These are phyloP conservation scores for Albula goreensis DNA, from an alignment of 2,113 vertebrate species.

Conservation along the genomic window DNA sequence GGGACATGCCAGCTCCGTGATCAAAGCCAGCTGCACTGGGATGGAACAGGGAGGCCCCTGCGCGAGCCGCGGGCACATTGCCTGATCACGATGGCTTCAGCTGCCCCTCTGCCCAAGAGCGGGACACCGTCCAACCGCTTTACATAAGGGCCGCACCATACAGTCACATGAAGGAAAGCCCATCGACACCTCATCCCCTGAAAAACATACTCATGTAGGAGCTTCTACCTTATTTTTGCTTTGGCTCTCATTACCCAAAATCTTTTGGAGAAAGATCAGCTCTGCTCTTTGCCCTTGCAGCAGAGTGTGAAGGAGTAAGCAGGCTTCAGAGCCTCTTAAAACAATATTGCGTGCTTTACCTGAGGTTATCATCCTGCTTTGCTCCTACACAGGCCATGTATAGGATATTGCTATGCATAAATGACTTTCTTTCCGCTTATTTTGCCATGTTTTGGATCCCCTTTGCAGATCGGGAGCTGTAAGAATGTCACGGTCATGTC, in stretches of 20 bases:
- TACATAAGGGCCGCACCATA: neutral
- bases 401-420: neutral
- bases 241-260: neutral
- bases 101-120: constrained; percentile 3
- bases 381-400: neutral
- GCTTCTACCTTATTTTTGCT: neutral
- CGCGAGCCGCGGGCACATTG: neutral
- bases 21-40: constrained; percentile 18
- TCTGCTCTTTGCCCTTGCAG: neutral
- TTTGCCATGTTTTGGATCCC: constrained; percentile 33
- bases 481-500: constrained; percentile 98
- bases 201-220: neutral
- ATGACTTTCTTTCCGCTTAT: neutral
- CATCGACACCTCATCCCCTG: neutral
- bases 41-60: constrained; percentile 27
- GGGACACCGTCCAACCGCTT: neutral
- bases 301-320: neutral
- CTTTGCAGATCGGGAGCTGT: constrained; percentile 90
- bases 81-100: constrained; percentile 15
- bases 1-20: constrained; percentile 17
- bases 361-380: neutral
- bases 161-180: neutral
- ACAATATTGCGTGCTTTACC: neutral
- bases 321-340: neutral
- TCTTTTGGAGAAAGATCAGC: neutral